Evolutionary conservation across 2,797 vertebrate species (phyloP).

Genomic region (Merluccius polli): DNA sequence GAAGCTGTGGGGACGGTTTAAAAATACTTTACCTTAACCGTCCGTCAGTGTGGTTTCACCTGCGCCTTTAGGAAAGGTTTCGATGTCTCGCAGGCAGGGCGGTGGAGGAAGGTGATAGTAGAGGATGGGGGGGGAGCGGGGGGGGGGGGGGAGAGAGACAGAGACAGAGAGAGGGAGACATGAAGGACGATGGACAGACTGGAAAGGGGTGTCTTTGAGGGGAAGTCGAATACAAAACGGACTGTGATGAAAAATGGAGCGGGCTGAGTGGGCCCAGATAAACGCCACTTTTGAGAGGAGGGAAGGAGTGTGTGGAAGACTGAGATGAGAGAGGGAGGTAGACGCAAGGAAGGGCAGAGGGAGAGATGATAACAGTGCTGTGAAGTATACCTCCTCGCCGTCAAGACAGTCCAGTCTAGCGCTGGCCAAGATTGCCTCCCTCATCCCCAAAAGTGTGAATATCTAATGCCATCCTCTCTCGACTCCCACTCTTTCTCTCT

Average conservation of each 20-base stretch:
- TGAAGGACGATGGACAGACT: slow-evolving; percentile 5
- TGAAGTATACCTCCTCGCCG: slow-evolving; percentile 27
- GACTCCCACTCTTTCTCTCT: too few species aligned
- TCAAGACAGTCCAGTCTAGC: slow-evolving; percentile 13
- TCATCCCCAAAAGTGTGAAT: slow-evolving; percentile 26
- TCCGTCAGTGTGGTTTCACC: background rate
- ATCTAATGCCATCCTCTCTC: slow-evolving; percentile 9
- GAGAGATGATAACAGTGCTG: slow-evolving; percentile 31
- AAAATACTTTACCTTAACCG: too few species aligned
- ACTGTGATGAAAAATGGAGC: slow-evolving; percentile 36
- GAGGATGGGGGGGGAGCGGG: background rate
- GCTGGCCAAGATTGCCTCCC: background rate
- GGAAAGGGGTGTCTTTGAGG: too few species aligned
- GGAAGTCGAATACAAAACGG: slow-evolving; percentile 34
- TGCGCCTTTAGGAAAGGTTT: background rate
- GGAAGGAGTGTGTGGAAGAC: background rate
- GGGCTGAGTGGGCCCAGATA: background rate
- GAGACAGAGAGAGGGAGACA: slow-evolving; percentile 14
- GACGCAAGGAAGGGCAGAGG: slow-evolving; percentile 34
- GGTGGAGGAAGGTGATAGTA: background rate
- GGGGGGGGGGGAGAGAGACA: background rate
- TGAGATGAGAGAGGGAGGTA: slow-evolving; percentile 31
- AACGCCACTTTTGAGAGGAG: background rate
- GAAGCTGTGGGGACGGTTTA: too few species aligned
- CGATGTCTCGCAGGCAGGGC: background rate